These are phyloP conservation scores for Onchidella celtica DNA, from an alignment of 2,888 invertebrate species.

Conservation along the genomic window DNA sequence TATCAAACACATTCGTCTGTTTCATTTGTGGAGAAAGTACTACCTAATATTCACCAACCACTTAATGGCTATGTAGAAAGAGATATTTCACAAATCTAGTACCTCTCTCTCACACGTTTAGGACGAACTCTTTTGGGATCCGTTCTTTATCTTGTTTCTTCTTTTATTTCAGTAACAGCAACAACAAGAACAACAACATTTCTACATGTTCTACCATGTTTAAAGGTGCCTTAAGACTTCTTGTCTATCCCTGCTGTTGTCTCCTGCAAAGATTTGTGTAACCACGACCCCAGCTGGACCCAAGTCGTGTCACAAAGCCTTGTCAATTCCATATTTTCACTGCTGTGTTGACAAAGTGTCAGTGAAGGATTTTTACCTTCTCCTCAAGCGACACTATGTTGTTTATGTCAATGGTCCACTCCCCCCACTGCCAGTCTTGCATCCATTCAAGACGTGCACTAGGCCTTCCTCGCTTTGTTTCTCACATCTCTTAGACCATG, in stretches of 20 bases:
- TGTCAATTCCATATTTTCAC: conserved; percentile 15
- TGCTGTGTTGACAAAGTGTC: conserved; percentile 38
- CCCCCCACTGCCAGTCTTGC: background rate
- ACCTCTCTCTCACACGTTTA: too few species aligned
- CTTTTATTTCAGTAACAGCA: too few species aligned
- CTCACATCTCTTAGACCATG: conserved; percentile 25
- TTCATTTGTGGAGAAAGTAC: too few species aligned
- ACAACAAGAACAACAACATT: too few species aligned
- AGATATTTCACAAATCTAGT: too few species aligned
- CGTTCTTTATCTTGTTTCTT: background rate
- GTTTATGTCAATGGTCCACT: conserved; percentile 36
- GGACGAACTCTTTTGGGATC: too few species aligned
- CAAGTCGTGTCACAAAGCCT: background rate
- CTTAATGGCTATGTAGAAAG: too few species aligned
- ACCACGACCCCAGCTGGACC: background rate
- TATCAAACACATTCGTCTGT: too few species aligned
- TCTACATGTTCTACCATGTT: too few species aligned
- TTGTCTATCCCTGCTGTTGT: background rate
- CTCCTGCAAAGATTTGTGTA: background rate
- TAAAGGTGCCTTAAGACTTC: too few species aligned
- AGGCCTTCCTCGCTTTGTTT: background rate
- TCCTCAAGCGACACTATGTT: conserved; percentile 28
- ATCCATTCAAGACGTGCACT: conserved; percentile 25
- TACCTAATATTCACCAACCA: too few species aligned
- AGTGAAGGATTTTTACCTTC: conserved; percentile 40